Conservation (phyloP, 2,797 vertebrate species). For the Chaetophractus vellerosus region DNA sequence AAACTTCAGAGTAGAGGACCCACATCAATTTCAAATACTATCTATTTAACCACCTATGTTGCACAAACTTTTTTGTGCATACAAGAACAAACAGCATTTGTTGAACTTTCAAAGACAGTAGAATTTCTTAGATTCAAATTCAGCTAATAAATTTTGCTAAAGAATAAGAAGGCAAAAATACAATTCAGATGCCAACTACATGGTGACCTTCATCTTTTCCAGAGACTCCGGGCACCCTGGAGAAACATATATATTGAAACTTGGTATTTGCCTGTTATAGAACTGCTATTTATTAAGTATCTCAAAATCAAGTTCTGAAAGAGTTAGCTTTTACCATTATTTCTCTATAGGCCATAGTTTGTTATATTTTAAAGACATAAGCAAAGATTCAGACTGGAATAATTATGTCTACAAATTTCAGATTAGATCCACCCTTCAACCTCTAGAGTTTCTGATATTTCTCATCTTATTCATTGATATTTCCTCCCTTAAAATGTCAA, state of each 20-base stretch:
- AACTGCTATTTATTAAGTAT: conserved; percentile 30
- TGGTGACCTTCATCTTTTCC: neutral
- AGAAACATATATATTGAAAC: neutral
- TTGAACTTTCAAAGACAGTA: conserved; percentile 62
- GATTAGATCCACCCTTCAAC: neutral
- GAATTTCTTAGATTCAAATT: conserved; percentile 24
- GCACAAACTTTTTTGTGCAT: conserved; percentile 24
- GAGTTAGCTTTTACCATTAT: neutral
- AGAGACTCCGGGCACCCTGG: neutral
- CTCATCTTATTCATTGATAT: neutral
- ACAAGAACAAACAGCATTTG: neutral
- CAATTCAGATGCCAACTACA: conserved; percentile 55
- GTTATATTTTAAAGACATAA: neutral
- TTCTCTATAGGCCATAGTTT: neutral
- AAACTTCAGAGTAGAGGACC: conserved; percentile 48
- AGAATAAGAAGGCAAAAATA: conserved; percentile 59
- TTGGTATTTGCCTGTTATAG: neutral
- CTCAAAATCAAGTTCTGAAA: neutral
- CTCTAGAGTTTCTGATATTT: neutral
- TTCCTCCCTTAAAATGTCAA: neutral
- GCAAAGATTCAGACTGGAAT: neutral
- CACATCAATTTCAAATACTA: conserved; percentile 76
- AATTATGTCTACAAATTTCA: neutral
- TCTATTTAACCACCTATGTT: conserved; percentile 68
- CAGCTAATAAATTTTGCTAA: conserved; percentile 41